These are phyloP conservation scores for Muscicapa striata DNA, from an alignment of 2,797 vertebrate genomes.

Conservation along the genomic window DNA sequence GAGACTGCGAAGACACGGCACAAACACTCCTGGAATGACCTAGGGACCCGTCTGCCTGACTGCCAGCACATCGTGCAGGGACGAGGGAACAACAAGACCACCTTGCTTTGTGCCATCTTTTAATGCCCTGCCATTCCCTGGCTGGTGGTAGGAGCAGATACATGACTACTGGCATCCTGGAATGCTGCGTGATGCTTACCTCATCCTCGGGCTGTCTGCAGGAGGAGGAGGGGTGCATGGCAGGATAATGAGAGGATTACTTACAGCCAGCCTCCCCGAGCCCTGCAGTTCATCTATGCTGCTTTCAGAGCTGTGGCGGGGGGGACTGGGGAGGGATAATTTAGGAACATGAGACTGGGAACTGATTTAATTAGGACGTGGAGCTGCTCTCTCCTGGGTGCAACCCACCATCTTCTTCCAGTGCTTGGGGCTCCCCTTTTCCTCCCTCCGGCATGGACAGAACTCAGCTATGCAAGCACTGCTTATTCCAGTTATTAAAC, in stretches of 20 bases:
- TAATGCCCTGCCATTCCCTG: accelerated
- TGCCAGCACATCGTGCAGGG: accelerated
- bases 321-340: background rate
- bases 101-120: background rate
- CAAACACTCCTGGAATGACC: too few relatives aligned
- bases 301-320: background rate
- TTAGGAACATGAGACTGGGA: background rate
- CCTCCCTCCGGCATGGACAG: background rate
- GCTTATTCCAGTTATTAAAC: background rate
- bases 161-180: background rate
- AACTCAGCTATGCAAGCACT: background rate
- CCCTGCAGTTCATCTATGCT: background rate
- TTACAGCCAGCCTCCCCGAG: background rate
- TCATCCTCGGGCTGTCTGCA: background rate
- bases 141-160: background rate
- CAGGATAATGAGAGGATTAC: slow-evolving; percentile 24
- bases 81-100: background rate
- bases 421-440: background rate
- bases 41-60: background rate
- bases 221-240: background rate
- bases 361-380: background rate
- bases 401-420: background rate
- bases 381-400: background rate
- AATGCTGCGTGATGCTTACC: background rate
- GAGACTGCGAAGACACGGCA: background rate